Evolutionary conservation across 1,140 invertebrate species (phyloP).

Genomic region (Pseudomyrmex flavicornis): DNA sequence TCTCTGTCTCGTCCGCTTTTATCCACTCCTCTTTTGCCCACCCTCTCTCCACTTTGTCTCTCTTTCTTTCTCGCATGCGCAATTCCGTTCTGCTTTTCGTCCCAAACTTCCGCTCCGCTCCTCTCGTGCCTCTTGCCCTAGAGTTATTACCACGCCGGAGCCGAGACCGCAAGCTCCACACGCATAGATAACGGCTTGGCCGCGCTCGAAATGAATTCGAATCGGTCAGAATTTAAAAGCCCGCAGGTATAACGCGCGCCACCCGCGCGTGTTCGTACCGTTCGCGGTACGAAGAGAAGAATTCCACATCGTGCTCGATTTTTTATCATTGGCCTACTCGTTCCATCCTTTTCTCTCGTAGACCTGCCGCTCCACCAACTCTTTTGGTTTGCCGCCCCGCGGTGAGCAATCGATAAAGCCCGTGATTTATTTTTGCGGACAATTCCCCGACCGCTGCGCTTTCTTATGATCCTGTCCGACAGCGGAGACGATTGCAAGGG

Average conservation of each 20-base stretch:
- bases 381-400: constrained; percentile 1
- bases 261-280: constrained; percentile 16
- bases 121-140: constrained; percentile 45
- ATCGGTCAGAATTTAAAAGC: constrained; percentile 74
- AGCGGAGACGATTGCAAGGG: background rate
- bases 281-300: constrained; percentile 47
- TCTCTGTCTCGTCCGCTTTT: background rate
- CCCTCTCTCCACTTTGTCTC: background rate
- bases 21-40: background rate
- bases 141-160: constrained; percentile 78
- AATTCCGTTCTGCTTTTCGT: constrained; percentile 7
- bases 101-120: constrained; percentile 15
- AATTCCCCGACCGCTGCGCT: constrained; percentile 28
- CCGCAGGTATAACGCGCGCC: constrained; percentile 51
- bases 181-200: constrained; percentile 78
- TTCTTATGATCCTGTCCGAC: constrained; percentile 41
- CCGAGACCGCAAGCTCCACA: constrained; percentile 77
- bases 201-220: constrained; percentile 77
- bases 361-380: background rate
- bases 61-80: constrained; percentile 1
- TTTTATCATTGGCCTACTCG: constrained; percentile 60
- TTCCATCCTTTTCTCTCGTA: background rate
- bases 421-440: constrained; percentile 64
- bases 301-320: constrained; percentile 58
- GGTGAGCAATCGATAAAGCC: constrained; percentile 67